Evolutionary conservation across 2,113 vertebrate genomes (phyloP).

Genomic region (Bothrops jararaca): DNA sequence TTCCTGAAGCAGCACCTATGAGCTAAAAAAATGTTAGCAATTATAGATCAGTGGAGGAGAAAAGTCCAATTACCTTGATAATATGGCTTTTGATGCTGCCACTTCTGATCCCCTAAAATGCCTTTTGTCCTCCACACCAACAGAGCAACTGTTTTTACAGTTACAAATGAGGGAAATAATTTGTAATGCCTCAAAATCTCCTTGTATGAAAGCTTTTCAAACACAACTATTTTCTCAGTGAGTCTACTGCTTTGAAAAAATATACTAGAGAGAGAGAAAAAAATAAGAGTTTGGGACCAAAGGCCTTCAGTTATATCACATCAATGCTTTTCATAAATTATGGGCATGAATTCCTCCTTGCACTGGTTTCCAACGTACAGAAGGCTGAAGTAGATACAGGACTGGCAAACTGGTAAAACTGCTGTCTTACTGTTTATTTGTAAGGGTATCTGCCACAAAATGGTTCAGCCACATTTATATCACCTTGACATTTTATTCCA

Average conservation of each 20-base stretch:
- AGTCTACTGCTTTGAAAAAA: not conserved
- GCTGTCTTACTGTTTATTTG: not conserved
- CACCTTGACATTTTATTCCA: not conserved
- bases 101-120: not conserved
- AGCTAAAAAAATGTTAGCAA: not conserved
- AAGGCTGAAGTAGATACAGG: not conserved
- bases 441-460: not conserved
- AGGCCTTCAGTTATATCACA: not conserved
- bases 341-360: not conserved
- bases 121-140: rapidly evolving
- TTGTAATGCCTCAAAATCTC: rapidly evolving
- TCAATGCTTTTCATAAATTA: not conserved
- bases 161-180: not conserved
- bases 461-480: not conserved
- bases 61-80: not conserved
- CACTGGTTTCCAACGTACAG: not conserved
- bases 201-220: not conserved
- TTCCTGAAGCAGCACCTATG: rapidly evolving
- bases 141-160: rapidly evolving
- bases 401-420: not conserved
- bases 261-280: not conserved
- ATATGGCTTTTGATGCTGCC: not conserved
- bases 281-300: not conserved
- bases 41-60: not conserved
- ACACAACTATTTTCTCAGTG: rapidly evolving